Evolutionary conservation across 2,113 vertebrate species (phyloP).

Genomic region (Onychorhynchus coronatus): DNA sequence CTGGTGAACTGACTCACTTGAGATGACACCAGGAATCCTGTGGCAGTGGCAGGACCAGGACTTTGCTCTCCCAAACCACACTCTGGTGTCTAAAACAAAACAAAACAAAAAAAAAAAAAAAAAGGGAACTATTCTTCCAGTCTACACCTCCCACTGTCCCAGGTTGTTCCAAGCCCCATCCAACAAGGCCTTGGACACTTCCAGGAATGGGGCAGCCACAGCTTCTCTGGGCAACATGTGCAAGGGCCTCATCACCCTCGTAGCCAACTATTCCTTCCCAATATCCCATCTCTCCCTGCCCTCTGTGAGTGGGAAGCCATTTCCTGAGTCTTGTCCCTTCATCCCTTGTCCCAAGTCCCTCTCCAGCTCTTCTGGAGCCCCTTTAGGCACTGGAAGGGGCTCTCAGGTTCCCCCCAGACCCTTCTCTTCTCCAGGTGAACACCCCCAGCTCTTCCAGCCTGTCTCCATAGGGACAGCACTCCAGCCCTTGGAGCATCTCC

Average conservation of each 20-base stretch:
- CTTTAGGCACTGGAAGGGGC: no score
- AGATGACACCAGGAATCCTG: neutral
- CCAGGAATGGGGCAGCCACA: neutral
- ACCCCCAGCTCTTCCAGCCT: neutral
- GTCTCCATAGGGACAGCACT: neutral
- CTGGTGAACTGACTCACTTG: neutral
- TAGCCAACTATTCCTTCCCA: fast-evolving
- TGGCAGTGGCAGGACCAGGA: neutral
- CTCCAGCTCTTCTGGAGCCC: no score
- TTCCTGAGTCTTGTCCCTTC: neutral
- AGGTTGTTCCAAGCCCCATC: neutral
- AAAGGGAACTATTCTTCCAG: neutral
- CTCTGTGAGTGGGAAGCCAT: neutral
- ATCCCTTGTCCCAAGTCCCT: neutral
- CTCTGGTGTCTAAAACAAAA: neutral
- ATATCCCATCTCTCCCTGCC: neutral
- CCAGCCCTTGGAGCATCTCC: neutral
- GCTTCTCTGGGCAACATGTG: neutral
- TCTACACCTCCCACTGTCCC: neutral
- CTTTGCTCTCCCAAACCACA: neutral
- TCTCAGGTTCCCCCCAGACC: no score
- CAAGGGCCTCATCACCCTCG: neutral
- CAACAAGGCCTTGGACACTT: neutral
- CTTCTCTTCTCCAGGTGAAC: neutral
- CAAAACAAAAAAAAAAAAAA: neutral